Percentiles rank a stretch among this genome's conserved stretches.
These are phyloP conservation scores for Melanargia galathea DNA, from an alignment of 2,888 invertebrate species.

Conservation along the genomic window DNA sequence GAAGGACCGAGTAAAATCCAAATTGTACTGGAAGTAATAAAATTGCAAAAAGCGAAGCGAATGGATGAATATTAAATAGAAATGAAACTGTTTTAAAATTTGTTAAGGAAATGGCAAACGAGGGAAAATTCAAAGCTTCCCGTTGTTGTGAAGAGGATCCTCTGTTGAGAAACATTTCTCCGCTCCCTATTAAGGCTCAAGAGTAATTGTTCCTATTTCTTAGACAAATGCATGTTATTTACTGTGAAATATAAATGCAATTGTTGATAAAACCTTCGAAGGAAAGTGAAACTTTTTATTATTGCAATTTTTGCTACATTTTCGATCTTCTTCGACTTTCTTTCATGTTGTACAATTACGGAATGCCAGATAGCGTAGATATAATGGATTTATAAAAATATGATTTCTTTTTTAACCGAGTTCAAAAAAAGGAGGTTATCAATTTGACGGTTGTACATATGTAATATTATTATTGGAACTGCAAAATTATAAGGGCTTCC, in stretches of 20 bases:
- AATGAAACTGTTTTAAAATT: constrained; percentile 37
- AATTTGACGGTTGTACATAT: too few species aligned
- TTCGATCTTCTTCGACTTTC: background rate
- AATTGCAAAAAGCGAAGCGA: constrained; percentile 37
- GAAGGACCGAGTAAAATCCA: constrained; percentile 22
- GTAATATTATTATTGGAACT: too few species aligned
- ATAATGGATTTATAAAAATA: too few species aligned
- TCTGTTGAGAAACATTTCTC: constrained; percentile 25
- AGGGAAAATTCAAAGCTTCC: constrained; percentile 35
- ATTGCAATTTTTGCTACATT: background rate
- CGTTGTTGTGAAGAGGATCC: constrained; percentile 30
- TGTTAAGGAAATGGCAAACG: constrained; percentile 33
- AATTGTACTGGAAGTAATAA: constrained; percentile 26
- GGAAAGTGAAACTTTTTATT: background rate
- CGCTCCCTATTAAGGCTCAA: constrained; percentile 27
- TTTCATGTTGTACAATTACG: too few species aligned
- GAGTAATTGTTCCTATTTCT: constrained; percentile 10
- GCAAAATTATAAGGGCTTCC: too few species aligned
- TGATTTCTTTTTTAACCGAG: too few species aligned
- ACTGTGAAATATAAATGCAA: background rate
- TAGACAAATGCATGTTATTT: constrained; percentile 18
- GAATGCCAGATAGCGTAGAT: too few species aligned
- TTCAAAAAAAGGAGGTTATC: too few species aligned
- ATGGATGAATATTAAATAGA: constrained; percentile 41
- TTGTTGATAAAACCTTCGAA: background rate